Conservation (phyloP, 2,888 invertebrate genomes). For the Xylota segnis region DNA sequence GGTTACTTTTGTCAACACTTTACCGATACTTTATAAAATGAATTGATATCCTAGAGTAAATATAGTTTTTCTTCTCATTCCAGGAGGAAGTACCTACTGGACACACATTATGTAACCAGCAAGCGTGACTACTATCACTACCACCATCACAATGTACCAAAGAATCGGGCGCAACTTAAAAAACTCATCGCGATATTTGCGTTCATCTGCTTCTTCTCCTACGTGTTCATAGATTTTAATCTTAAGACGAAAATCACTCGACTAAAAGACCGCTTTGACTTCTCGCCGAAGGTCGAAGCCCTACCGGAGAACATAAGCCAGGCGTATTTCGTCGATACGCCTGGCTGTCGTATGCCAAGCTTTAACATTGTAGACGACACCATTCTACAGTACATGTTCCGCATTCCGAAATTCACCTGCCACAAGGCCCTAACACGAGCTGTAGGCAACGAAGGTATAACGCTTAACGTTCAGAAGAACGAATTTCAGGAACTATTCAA, state of each 20-base stretch:
- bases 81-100: slow-evolving; percentile 80
- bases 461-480: slow-evolving; percentile 80
- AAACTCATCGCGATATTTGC: slow-evolving; percentile 81
- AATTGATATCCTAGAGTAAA: too few relatives aligned
- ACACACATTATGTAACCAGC: slow-evolving; percentile 82
- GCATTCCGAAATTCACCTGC: slow-evolving; percentile 80
- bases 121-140: slow-evolving; percentile 83
- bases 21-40: too few relatives aligned
- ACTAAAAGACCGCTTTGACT: slow-evolving; percentile 82
- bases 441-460: slow-evolving; percentile 78
- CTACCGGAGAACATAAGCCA: slow-evolving; percentile 79
- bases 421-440: slow-evolving; percentile 79
- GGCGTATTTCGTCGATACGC: slow-evolving; percentile 83
- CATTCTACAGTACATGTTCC: slow-evolving; percentile 81
- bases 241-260: slow-evolving; percentile 81
- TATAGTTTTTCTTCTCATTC: slow-evolving; percentile 26
- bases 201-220: slow-evolving; percentile 82
- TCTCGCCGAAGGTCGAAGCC: slow-evolving; percentile 81
- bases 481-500: slow-evolving; percentile 80
- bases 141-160: slow-evolving; percentile 81
- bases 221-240: slow-evolving; percentile 83
- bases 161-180: slow-evolving; percentile 81
- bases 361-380: slow-evolving; percentile 82
- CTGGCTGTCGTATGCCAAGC: slow-evolving; percentile 84
- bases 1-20: too few relatives aligned